Evolutionary conservation across 2,888 invertebrate species (phyloP).

Genomic region (Diadegma fenestrale): DNA sequence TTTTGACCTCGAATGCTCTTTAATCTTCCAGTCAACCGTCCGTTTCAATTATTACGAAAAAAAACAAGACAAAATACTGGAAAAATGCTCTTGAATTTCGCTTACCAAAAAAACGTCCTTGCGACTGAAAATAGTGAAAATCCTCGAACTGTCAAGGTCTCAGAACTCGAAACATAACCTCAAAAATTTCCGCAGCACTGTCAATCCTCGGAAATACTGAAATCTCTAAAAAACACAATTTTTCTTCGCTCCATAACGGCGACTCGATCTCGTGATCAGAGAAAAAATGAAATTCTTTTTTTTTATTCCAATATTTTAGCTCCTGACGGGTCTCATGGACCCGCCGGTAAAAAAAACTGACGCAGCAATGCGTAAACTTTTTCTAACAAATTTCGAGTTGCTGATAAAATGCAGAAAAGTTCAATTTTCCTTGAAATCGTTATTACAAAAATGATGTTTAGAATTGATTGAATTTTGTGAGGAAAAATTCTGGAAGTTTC

Average conservation of each 20-base stretch:
- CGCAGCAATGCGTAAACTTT: no score
- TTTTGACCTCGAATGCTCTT: constrained; percentile 11
- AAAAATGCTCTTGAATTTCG: constrained; percentile 14
- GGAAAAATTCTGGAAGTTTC: background rate
- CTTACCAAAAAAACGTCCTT: background rate
- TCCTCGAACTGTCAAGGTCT: background rate
- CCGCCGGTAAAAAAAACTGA: background rate
- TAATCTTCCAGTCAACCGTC: background rate
- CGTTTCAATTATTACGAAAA: background rate
- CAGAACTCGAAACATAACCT: constrained; percentile 18
- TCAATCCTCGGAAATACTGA: background rate
- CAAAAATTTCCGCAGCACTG: background rate
- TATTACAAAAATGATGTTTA: background rate
- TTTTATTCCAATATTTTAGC: background rate
- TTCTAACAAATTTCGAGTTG: no score
- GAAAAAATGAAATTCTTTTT: background rate
- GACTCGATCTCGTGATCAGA: background rate
- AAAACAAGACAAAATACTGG: background rate
- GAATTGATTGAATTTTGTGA: background rate
- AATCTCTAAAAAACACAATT: background rate
- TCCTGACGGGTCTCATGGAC: background rate
- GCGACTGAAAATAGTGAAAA: background rate
- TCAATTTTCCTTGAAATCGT: background rate
- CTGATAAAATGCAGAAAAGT: no score
- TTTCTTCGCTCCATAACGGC: background rate